Evolutionary conservation across 2,888 invertebrate genomes (phyloP), one percentile per base, ranked within the genome.

Genomic region (Cenopis cana): DNA sequence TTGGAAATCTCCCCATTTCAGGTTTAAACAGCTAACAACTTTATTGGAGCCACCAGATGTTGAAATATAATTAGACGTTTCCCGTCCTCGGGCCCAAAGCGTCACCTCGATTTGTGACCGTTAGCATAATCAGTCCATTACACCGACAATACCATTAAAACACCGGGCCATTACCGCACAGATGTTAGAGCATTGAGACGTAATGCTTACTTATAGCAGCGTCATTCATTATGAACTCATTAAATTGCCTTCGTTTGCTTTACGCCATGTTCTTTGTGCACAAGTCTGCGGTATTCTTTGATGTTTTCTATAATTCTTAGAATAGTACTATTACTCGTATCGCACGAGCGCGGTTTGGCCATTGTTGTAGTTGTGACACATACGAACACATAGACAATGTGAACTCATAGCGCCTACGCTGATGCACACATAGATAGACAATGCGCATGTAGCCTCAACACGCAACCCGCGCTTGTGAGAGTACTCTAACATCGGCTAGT

Each of bases 91-190:
- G 36, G 57, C 57, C 67, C 36, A 38, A 68, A 68, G 59, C 59
- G 59, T 49, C 8, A 24, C 67, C 52, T 38, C 49, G 59, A n/a
- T 50, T 17, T 49, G 33, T 59, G 67, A 57, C 52, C 70, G 65
- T 71, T 66, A 66, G 66, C 55, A 71, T 66, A 71, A 59, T 72
- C 66, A 55, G 20, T 49, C 68, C 64, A 68, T 68, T 72, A 62
- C 41, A 46, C 54, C 36, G 64, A 68, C 62, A 68, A 72, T 68
- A 64, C 65, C 62, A 56, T 60, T 57, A 65, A 72, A 41, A 68
- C 64, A 68, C 69, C 55, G 66, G 59, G 68, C 72, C 57, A 66
- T 70, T 72, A 69, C 57, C 55, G 59, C 60, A 68, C 71, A 70
- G 66, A 73, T 72, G 66, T 72, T 49, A 46, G 12, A 18, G 33